A percentile compares a stretch with the other conserved stretches of the same genome.
Conservation (phyloP, 2,113 vertebrate genomes). For the Cinclus mexicanus region DNA sequence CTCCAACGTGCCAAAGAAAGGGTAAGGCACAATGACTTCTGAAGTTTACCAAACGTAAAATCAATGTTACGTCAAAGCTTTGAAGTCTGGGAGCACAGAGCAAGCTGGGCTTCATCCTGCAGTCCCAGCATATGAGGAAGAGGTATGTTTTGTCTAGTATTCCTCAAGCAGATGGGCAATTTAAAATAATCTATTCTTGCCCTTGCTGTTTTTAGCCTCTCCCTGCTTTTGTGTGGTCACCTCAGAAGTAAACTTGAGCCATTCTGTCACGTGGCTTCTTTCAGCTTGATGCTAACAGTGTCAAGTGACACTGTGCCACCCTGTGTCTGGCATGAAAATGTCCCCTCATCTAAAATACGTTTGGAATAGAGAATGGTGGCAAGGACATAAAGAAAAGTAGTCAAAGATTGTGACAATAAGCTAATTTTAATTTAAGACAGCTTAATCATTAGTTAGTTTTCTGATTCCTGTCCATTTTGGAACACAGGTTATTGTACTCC, state of each 20-base stretch:
- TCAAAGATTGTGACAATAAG: background rate
- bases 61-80: background rate
- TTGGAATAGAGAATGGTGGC: background rate
- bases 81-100: background rate
- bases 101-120: background rate
- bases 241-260: background rate
- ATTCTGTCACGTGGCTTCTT: background rate
- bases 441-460: background rate
- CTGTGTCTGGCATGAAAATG: slow-evolving; percentile 1
- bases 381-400: background rate
- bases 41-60: background rate
- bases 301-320: slow-evolving; percentile 21
- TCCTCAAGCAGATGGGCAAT: background rate
- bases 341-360: background rate
- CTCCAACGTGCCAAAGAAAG: background rate
- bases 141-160: background rate
- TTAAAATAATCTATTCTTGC: background rate
- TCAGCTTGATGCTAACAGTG: background rate
- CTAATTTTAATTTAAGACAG: slow-evolving; percentile 56
- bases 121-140: background rate
- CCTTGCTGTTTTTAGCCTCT: background rate
- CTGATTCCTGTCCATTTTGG: background rate
- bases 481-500: slow-evolving; percentile 78
- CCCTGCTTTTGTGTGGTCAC: background rate
- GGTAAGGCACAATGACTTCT: background rate